Evolutionary conservation across 2,797 vertebrate genomes (phyloP).

Genomic region (Emydoidea blandingii): DNA sequence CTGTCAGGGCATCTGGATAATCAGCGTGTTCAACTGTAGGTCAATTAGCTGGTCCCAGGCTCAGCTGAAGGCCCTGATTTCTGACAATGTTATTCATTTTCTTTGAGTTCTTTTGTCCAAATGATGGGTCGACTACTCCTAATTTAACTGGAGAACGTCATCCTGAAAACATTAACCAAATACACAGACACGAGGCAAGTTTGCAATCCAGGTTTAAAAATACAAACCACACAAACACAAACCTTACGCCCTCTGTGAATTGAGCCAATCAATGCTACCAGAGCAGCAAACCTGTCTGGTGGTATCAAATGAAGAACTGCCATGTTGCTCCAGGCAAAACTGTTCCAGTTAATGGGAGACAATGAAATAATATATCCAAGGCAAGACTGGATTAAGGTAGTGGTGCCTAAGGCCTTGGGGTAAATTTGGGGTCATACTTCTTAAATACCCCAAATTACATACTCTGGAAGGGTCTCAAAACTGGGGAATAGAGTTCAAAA

Average conservation of each 20-base stretch:
- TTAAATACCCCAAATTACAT: not conserved
- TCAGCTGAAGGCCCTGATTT: not conserved
- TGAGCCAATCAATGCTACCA: not conserved
- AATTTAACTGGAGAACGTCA: not conserved
- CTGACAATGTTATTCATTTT: not conserved
- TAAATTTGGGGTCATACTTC: not conserved
- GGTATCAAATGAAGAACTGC: not conserved
- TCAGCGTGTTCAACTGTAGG: not conserved
- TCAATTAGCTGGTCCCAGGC: not conserved
- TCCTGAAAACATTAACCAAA: not conserved
- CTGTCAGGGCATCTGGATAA: not conserved
- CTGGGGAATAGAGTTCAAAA: accelerated
- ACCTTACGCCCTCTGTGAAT: not conserved
- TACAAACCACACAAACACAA: not conserved
- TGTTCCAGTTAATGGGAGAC: not conserved
- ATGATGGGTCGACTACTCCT: not conserved
- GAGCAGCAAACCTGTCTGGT: not conserved
- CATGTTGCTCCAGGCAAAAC: not conserved
- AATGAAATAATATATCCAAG: not conserved
- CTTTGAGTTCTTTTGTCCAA: not conserved
- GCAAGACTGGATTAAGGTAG: not conserved
- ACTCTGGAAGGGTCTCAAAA: not conserved
- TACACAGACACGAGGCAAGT: not conserved
- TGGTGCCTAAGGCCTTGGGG: not conserved
- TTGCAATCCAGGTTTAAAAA: not conserved